Evolutionary conservation across 2,888 invertebrate species (phyloP), one percentile per base, ranked within the genome.

Genomic region (Apamea epomidion): DNA sequence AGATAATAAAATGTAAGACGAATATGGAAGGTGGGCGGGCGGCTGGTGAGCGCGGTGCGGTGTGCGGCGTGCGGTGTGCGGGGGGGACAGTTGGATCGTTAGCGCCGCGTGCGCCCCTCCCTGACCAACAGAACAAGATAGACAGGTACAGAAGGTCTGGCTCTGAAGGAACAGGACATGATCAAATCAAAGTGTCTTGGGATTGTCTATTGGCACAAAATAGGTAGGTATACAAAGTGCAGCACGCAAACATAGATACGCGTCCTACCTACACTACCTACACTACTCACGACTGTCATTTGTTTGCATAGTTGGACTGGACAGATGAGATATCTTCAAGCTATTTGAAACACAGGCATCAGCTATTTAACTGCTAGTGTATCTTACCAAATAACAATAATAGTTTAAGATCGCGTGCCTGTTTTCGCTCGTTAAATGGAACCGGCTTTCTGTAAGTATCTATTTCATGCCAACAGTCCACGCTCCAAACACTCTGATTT

Each of bases 401-500:
- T 62, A n/a, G 32, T 21, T 32, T 65, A 37, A 32, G 32, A 37
- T 65, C 10, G 37, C 32, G 32, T 32, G n/a, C 7, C n/a, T 42
- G 29, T 10, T 54, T 42, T 16, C 25, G 8, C 32, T 67, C 25
- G 1, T 42, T 68, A 32, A 32, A n/a, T 58, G 14, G 5, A 64
- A 29, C 32, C n/a, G 21, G 32, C 18, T 16, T 70, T 81, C 82
- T 81, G 81, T 64, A 29, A 29, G 12, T n/a, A 62, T 37, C 16
- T 81, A 25, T 48, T 25, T 10, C n/a, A 37, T 54, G 76, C 76
- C 81, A 75, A 74, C 72, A 42, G 64, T 75, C 81, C 85, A 42
- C 79, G 72, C 83, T 85, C 83, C 83, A 88, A 89, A 87, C 87
- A 84, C 88, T 88, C 88, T 88, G 90, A 91, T 89, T 87, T 89